phyloP scores from a whole-genome alignment of 1,140 invertebrate species.

The Diabrotica undecimpunctata region DNA sequence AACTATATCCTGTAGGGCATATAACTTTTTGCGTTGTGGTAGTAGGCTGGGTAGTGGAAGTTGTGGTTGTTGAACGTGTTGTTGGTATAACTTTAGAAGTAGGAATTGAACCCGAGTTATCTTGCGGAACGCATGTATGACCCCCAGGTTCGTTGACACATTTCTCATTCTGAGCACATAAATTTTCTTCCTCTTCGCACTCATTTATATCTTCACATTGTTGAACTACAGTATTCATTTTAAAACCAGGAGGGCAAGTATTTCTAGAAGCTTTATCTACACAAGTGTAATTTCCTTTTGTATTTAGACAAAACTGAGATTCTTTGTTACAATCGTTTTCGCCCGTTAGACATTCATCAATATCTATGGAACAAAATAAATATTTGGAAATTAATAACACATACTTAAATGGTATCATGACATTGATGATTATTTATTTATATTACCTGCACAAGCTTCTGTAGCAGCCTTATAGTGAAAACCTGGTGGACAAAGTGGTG shows the following conservation, averaged over 20 bases:
- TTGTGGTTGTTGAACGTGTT: conserved; percentile 26
- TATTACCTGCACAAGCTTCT: conserved; percentile 47
- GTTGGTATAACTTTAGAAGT: conserved; percentile 44
- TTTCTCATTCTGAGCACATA: conserved; percentile 59
- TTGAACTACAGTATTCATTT: conserved; percentile 53
- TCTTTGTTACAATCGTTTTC: conserved; percentile 59
- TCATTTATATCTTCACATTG: conserved; percentile 68
- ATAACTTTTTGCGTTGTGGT: neutral
- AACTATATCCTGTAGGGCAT: conserved; percentile 42
- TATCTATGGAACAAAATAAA: conserved; percentile 56
- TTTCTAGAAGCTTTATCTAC: conserved; percentile 56
- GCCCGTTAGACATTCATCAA: conserved; percentile 66
- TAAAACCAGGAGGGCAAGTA: conserved; percentile 66
- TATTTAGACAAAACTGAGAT: conserved; percentile 68
- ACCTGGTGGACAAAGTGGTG: conserved; percentile 58
- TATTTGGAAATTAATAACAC: neutral
- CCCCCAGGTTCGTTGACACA: conserved; percentile 72
- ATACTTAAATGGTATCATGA: too few species aligned
- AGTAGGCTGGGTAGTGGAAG: neutral
- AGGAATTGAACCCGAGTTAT: conserved; percentile 3
- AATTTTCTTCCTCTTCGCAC: conserved; percentile 60
- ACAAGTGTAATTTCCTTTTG: conserved; percentile 63
- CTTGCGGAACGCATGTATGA: conserved; percentile 61
- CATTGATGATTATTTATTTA: neutral
- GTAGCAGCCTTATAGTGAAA: conserved; percentile 54